phyloP scores from a whole-genome alignment of 2,888 invertebrate genomes.

The Aricia artaxerxes region DNA sequence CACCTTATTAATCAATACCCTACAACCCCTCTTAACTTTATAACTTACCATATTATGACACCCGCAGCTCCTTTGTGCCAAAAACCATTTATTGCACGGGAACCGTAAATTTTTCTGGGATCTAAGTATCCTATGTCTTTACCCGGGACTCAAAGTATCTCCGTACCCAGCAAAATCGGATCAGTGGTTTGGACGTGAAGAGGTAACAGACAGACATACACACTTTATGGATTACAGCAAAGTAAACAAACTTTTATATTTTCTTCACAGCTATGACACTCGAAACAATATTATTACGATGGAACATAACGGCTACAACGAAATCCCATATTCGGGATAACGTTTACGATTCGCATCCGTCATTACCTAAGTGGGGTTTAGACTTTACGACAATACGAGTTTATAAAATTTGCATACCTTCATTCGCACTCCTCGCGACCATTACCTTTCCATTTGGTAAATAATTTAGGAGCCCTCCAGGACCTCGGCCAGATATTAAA shows the following conservation, averaged over 20 bases:
- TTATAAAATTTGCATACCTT: conserved; percentile 79
- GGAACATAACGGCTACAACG: background rate
- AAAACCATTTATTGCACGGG: too few species aligned
- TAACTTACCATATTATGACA: too few species aligned
- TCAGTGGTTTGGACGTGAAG: too few species aligned
- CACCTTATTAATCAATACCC: too few species aligned
- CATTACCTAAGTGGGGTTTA: conserved; percentile 54
- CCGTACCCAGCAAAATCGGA: too few species aligned
- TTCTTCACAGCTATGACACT: background rate
- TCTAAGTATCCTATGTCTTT: too few species aligned
- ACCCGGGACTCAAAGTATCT: too few species aligned
- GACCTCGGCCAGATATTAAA: conserved; percentile 78
- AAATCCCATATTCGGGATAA: conserved; percentile 49
- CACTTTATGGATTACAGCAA: too few species aligned
- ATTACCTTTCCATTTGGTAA: conserved; percentile 81
- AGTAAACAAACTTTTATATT: background rate
- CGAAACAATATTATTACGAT: background rate
- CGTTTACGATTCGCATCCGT: conserved; percentile 49
- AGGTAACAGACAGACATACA: too few species aligned
- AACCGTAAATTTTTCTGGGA: too few species aligned
- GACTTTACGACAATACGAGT: conserved; percentile 69
- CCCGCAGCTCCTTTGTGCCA: too few species aligned
- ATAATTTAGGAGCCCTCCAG: conserved; percentile 79
- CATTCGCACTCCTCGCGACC: conserved; percentile 76
- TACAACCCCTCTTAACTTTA: too few species aligned